Percentiles rank a stretch among this genome's conserved stretches.
Conservation (phyloP, 53 echinoderm and acorn worm genomes). For the Echinometra lucunter region DNA sequence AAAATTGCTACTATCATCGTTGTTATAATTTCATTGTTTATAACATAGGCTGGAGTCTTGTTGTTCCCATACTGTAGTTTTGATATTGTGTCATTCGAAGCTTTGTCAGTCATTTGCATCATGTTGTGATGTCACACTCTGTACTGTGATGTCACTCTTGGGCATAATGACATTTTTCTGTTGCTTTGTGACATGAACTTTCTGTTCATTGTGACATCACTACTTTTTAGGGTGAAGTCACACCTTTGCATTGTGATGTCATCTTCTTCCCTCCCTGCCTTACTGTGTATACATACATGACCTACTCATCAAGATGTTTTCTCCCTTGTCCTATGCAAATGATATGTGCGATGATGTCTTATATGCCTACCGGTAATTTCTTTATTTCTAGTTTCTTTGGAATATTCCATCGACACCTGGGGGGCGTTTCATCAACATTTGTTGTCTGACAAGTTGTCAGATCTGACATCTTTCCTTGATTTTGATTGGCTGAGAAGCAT, state of each 20-base stretch:
- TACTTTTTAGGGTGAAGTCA: background rate
- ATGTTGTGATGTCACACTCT: background rate
- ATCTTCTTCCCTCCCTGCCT: conserved; percentile 9
- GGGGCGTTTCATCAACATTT: no score
- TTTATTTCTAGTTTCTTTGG: background rate
- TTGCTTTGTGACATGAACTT: background rate
- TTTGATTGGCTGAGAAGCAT: no score
- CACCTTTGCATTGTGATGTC: conserved; percentile 5
- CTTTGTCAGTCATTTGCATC: background rate
- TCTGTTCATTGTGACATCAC: background rate
- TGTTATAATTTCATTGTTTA: no score
- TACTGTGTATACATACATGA: background rate
- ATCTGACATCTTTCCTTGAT: no score
- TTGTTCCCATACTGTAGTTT: background rate
- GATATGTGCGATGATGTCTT: background rate
- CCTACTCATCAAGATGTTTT: background rate
- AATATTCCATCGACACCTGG: background rate
- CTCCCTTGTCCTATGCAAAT: background rate
- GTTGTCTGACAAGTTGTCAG: no score
- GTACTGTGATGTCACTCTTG: background rate
- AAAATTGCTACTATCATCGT: no score
- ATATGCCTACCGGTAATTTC: background rate
- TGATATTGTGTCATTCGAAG: background rate
- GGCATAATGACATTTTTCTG: background rate
- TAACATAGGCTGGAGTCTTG: background rate